A percentile compares a stretch with the other conserved stretches of the same genome.
phyloP scores from a whole-genome alignment of 2,113 vertebrate species.

The Hypocryptadius cinnamomeus region DNA sequence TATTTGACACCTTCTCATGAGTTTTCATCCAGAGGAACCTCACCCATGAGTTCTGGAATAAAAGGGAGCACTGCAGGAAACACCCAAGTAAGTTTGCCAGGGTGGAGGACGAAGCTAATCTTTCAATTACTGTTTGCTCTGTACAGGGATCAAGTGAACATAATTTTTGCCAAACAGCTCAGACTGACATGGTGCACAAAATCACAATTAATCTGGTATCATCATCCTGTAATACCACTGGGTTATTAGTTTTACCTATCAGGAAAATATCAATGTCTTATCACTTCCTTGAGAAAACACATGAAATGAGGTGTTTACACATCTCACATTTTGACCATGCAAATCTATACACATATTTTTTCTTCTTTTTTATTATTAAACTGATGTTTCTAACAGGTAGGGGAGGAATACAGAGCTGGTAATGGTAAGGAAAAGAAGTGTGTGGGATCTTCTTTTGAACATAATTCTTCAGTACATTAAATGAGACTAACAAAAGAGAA shows the following conservation, averaged over 20 bases:
- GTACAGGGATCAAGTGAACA: background rate
- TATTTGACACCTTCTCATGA: background rate
- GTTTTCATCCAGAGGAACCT: background rate
- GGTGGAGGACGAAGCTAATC: background rate
- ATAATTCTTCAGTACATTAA: slow-evolving; percentile 50
- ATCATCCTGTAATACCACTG: background rate
- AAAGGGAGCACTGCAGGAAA: background rate
- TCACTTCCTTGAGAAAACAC: background rate
- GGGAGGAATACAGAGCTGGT: background rate
- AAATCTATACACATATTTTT: background rate
- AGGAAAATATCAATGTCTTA: background rate
- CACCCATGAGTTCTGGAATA: background rate
- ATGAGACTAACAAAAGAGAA: slow-evolving; percentile 66
- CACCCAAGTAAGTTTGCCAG: background rate
- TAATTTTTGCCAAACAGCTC: background rate
- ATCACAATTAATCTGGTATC: background rate
- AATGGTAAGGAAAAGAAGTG: background rate
- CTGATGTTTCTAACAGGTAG: background rate
- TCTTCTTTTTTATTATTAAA: background rate
- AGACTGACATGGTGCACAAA: background rate
- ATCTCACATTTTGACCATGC: background rate
- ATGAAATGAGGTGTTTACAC: background rate
- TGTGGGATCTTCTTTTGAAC: slow-evolving; percentile 20
- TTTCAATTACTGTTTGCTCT: background rate
- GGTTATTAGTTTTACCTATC: background rate